phyloP scores from a whole-genome alignment of 2,888 invertebrate species.

The Oxycera nigricornis region DNA sequence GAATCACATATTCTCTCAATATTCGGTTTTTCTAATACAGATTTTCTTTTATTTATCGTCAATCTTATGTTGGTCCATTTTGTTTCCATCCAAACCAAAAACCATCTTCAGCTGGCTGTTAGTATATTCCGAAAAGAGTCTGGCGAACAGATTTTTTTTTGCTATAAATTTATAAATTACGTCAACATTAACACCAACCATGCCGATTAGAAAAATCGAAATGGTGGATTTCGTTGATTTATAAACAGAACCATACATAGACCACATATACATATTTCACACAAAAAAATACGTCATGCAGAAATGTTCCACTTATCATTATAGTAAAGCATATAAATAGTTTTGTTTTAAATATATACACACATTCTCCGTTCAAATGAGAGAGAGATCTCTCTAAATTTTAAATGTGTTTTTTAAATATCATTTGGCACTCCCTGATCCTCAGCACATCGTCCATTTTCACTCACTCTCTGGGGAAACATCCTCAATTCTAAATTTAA shows the following conservation, averaged over 20 bases:
- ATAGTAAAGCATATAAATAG: too few species aligned
- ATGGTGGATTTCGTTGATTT: neutral
- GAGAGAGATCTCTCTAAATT: too few species aligned
- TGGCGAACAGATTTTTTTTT: slow-evolving; percentile 34
- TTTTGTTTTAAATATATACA: too few species aligned
- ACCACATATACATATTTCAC: neutral
- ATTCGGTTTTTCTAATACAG: neutral
- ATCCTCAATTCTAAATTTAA: too few species aligned
- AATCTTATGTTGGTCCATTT: neutral
- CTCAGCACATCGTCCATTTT: too few species aligned
- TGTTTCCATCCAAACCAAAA: too few species aligned
- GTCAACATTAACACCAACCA: slow-evolving; percentile 1
- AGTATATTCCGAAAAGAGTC: slow-evolving; percentile 1
- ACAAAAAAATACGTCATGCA: neutral
- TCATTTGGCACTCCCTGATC: too few species aligned
- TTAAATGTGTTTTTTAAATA: too few species aligned
- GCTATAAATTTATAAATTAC: slow-evolving; percentile 40
- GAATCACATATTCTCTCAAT: too few species aligned
- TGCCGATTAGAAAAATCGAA: neutral
- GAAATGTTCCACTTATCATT: too few species aligned
- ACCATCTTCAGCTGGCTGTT: neutral
- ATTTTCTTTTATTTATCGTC: neutral
- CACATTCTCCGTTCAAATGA: too few species aligned
- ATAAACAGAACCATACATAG: neutral
- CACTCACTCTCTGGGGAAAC: too few species aligned